Evolutionary conservation across 2,888 invertebrate species (phyloP).

Genomic region (Tipula vernalis): DNA sequence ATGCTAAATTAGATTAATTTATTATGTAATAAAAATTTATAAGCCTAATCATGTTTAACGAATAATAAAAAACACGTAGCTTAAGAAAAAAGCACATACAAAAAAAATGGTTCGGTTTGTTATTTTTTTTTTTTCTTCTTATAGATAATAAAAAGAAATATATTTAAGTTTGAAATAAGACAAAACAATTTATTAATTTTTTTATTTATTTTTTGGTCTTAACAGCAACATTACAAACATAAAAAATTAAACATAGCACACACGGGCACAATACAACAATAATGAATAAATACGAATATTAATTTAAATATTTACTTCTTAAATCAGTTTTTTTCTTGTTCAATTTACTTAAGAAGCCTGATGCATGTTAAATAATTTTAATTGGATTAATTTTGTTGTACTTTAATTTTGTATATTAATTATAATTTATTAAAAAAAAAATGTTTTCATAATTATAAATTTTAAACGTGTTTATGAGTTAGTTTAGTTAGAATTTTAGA

Average conservation of each 20-base stretch:
- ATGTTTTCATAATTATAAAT: too few relatives aligned
- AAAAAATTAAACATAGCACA: neutral
- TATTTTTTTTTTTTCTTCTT: neutral
- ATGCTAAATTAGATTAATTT: constrained; percentile 11
- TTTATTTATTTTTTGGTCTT: neutral
- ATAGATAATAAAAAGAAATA: neutral
- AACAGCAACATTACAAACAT: neutral
- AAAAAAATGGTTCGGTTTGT: neutral
- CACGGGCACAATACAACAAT: neutral
- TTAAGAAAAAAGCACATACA: neutral
- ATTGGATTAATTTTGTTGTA: constrained; percentile 5
- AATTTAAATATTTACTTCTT: neutral
- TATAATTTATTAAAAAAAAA: neutral
- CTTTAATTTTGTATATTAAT: neutral
- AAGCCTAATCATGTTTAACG: constrained; percentile 8
- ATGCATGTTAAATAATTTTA: neutral
- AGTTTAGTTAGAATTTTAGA: too few relatives aligned
- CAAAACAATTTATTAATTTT: neutral
- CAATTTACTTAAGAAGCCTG: neutral
- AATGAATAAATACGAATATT: neutral
- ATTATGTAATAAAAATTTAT: constrained; percentile 10
- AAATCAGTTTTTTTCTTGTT: neutral
- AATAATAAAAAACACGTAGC: constrained; percentile 7
- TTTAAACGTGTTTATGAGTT: too few relatives aligned
- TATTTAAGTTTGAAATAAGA: neutral